Percentiles rank a stretch among this genome's conserved stretches.
Evolutionary conservation across 1,140 invertebrate genomes (phyloP).

Genomic region (Cardiocondyla obscurior): DNA sequence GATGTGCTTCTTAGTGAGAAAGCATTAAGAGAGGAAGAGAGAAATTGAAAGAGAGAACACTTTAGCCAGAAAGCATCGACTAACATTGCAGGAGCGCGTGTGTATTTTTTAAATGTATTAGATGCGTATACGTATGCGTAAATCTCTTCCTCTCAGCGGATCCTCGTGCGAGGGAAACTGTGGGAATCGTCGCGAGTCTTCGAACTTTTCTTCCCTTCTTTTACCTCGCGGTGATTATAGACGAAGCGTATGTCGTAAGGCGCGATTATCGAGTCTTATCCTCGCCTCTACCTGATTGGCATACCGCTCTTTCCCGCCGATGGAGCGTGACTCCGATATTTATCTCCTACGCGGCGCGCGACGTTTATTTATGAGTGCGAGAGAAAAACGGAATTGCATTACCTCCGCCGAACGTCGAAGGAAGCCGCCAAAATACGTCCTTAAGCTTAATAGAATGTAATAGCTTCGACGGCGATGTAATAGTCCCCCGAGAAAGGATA

Average conservation of each 20-base stretch:
- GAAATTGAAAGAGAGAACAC: constrained; percentile 4
- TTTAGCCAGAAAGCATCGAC: constrained; percentile 22
- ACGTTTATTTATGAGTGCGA: constrained; percentile 41
- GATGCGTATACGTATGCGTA: not conserved
- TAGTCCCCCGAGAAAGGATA: not conserved
- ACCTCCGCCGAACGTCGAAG: constrained; percentile 2
- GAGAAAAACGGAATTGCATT: constrained; percentile 40
- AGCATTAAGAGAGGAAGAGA: not conserved
- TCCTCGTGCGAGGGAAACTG: constrained; percentile 18
- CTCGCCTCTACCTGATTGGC: not conserved
- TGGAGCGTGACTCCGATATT: constrained; percentile 51
- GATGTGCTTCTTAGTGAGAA: not conserved
- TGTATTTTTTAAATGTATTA: not conserved
- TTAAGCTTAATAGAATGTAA: constrained; percentile 43
- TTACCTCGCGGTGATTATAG: constrained; percentile 27
- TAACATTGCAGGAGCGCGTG: not conserved
- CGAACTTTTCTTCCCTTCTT: constrained; percentile 14
- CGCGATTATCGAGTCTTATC: constrained; percentile 6
- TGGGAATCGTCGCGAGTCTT: constrained; percentile 18
- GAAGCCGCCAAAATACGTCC: constrained; percentile 29
- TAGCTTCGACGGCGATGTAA: constrained; percentile 25
- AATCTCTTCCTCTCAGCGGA: not conserved
- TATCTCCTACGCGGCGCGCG: constrained; percentile 31
- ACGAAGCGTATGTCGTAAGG: constrained; percentile 22
- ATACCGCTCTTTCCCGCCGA: constrained; percentile 22